A percentile compares a stretch with the other conserved stretches of the same genome.
phyloP scores from a whole-genome alignment of 2,888 invertebrate species.

The Macrophya alboannulata region DNA sequence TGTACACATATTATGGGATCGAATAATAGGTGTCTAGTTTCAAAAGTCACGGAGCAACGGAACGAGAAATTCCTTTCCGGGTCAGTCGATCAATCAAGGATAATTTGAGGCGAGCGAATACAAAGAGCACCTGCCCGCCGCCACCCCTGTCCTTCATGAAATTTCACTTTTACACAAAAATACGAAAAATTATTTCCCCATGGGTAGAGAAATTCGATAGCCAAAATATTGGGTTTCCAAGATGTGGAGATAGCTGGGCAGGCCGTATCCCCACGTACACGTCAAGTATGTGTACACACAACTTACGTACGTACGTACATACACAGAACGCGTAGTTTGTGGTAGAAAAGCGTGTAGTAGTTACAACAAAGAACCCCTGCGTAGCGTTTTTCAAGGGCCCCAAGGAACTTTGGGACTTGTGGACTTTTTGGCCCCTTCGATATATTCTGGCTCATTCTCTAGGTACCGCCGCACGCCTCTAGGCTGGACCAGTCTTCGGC shows the following conservation, averaged over 20 bases:
- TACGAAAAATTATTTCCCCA: slow-evolving; percentile 43
- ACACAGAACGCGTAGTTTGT: background rate
- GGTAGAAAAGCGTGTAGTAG: slow-evolving; percentile 11
- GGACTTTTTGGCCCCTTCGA: slow-evolving; percentile 44
- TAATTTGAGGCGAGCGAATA: slow-evolving; percentile 41
- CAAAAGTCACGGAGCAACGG: slow-evolving; percentile 34
- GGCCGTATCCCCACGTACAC: background rate
- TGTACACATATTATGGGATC: background rate
- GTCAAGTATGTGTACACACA: background rate
- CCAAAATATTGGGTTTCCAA: slow-evolving; percentile 76
- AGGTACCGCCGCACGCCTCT: slow-evolving; percentile 11
- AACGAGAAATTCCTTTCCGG: slow-evolving; percentile 47
- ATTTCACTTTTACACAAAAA: slow-evolving; percentile 45
- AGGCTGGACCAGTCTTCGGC: slow-evolving; percentile 24
- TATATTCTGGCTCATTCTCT: slow-evolving; percentile 47
- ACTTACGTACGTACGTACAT: background rate
- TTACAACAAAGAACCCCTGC: slow-evolving; percentile 44
- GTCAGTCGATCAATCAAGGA: slow-evolving; percentile 46
- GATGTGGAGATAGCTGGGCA: slow-evolving; percentile 55
- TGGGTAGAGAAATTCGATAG: slow-evolving; percentile 70
- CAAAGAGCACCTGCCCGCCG: slow-evolving; percentile 47
- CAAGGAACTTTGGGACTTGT: slow-evolving; percentile 33
- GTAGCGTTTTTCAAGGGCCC: slow-evolving; percentile 30
- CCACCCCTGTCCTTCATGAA: slow-evolving; percentile 12
- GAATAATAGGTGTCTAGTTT: slow-evolving; percentile 50